Conservation (phyloP, 2,797 vertebrate genomes). For the Morus bassanus region DNA sequence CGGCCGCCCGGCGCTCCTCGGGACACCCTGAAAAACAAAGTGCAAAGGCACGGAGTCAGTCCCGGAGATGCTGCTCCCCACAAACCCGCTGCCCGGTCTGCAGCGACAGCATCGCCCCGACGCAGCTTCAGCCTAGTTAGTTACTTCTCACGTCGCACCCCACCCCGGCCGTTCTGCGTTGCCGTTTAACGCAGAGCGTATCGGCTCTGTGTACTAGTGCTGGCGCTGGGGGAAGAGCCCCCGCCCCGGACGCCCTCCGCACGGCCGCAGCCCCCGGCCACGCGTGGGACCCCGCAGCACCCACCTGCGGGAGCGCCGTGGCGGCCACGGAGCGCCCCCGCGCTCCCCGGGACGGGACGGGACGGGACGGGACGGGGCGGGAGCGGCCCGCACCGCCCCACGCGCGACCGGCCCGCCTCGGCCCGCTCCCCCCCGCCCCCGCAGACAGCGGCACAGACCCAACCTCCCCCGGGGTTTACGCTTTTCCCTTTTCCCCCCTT, state of each 20-base stretch:
- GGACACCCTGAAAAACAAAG: slow-evolving; percentile 54
- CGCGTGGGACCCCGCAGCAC: not conserved
- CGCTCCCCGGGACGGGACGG: no score
- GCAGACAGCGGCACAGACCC: not conserved
- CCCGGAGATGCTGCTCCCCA: not conserved
- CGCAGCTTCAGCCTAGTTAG: accelerated
- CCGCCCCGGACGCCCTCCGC: not conserved
- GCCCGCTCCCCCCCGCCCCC: not conserved
- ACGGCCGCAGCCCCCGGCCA: not conserved
- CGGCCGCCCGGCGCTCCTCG: not conserved
- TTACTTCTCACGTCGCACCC: accelerated
- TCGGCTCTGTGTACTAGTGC: accelerated
- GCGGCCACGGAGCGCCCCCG: not conserved
- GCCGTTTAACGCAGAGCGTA: accelerated
- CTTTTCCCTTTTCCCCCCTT: not conserved
- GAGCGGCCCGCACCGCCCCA: not conserved
- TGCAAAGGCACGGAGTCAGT: not conserved
- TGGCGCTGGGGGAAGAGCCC: not conserved
- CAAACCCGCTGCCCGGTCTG: no score
- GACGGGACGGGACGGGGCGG: not conserved
- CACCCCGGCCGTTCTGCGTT: not conserved
- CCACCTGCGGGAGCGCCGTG: not conserved
- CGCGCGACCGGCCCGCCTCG: not conserved
- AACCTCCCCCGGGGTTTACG: accelerated
- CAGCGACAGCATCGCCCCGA: not conserved